phyloP scores from a whole-genome alignment of 2,113 vertebrate species.

The Corydoras maculifer region DNA sequence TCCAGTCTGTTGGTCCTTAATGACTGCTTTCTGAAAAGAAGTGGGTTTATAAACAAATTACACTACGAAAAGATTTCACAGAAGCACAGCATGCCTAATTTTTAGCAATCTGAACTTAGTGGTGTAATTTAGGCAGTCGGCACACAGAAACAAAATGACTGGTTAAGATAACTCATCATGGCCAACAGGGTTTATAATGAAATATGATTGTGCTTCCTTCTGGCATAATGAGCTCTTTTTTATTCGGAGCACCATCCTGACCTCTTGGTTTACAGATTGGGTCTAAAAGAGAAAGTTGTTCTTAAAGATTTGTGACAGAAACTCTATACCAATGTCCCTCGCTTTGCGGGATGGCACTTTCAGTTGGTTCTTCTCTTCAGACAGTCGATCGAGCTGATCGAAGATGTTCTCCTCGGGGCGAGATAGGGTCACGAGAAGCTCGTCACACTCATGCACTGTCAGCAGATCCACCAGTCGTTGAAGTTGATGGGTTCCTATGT shows the following conservation, averaged over 20 bases:
- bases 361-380: conserved; percentile 50
- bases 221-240: neutral
- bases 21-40: conserved; percentile 5
- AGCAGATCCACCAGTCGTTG: conserved; percentile 59
- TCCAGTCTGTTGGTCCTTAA: conserved; percentile 23
- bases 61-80: conserved; percentile 2
- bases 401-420: conserved; percentile 55
- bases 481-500: conserved; percentile 56
- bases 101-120: neutral
- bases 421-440: conserved; percentile 55
- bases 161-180: neutral
- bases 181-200: neutral
- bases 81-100: neutral
- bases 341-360: conserved; percentile 31
- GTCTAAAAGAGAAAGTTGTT: neutral
- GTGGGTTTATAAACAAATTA: conserved; percentile 18
- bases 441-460: conserved; percentile 56
- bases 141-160: neutral
- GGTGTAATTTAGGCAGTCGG: neutral
- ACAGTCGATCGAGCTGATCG: conserved; percentile 44
- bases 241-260: neutral
- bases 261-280: neutral
- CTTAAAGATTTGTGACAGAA: neutral
- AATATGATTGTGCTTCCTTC: neutral
- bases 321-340: conserved; percentile 47